Conservation (phyloP, 1,140 invertebrate genomes). For the Drosophila asahinai region DNA sequence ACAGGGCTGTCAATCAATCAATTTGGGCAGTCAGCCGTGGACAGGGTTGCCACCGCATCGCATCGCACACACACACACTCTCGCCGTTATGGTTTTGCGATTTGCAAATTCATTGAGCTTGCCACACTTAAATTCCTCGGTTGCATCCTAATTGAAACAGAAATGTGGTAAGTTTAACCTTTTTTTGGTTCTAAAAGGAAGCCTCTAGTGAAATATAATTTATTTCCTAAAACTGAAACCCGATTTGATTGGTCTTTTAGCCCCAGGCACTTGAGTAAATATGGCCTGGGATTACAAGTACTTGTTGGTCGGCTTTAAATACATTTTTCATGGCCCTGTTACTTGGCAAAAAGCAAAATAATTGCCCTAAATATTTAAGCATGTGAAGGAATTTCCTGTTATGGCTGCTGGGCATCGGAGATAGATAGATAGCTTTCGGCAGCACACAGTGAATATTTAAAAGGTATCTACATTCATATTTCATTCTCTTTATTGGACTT, state of each 20-base stretch:
- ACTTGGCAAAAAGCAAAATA: conserved; percentile 5
- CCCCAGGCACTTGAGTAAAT: conserved; percentile 9
- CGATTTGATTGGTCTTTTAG: conserved; percentile 12
- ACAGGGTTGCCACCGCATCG: conserved; percentile 22
- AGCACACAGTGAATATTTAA: conserved; percentile 24
- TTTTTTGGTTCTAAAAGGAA: conserved; percentile 9
- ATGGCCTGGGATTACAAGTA: conserved; percentile 12
- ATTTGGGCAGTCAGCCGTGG: conserved; percentile 45
- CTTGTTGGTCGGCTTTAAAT: conserved; percentile 6
- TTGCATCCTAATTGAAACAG: conserved; percentile 31
- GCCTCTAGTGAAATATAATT: background rate
- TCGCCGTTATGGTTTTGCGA: conserved; percentile 22
- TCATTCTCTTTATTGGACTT: conserved; percentile 21
- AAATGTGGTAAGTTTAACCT: conserved; percentile 13
- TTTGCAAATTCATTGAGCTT: conserved; percentile 23
- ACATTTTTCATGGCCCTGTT: background rate
- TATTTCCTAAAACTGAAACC: background rate
- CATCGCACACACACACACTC: background rate
- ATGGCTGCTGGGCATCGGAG: background rate
- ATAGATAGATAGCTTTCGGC: conserved; percentile 33
- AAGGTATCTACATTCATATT: conserved; percentile 26
- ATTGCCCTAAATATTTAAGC: conserved; percentile 13
- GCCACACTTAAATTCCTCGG: conserved; percentile 19
- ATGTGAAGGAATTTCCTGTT: background rate
- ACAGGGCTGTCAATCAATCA: conserved; percentile 66